Conservation (phyloP, 2,113 vertebrate genomes). For the Gymnogyps californianus region DNA sequence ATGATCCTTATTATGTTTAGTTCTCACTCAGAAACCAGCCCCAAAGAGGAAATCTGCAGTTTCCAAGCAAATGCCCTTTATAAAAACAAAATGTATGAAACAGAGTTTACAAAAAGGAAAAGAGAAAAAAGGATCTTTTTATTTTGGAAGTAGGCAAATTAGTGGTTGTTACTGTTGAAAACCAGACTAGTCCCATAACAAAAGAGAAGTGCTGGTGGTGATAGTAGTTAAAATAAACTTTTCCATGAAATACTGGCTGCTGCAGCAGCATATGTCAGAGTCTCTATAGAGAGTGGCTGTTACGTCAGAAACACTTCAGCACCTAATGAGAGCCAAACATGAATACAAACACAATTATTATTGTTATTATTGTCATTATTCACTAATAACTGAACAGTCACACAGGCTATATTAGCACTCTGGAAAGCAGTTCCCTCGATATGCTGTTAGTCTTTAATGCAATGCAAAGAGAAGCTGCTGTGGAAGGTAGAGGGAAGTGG, state of each 20-base stretch:
- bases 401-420: not conserved
- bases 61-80: not conserved
- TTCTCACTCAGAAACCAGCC: not conserved
- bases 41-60: not conserved
- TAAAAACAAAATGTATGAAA: not conserved
- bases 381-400: not conserved
- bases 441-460: not conserved
- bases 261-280: not conserved
- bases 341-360: not conserved
- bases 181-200: not conserved
- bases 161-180: not conserved
- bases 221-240: not conserved
- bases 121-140: not conserved
- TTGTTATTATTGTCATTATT: slow-evolving; percentile 2
- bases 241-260: not conserved
- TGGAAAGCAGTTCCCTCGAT: not conserved
- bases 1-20: not conserved
- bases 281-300: not conserved
- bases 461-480: not conserved
- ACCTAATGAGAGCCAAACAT: not conserved
- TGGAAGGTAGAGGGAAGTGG: slow-evolving; percentile 30
- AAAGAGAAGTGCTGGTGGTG: not conserved
- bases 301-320: not conserved
- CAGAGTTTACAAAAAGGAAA: not conserved
- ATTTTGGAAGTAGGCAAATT: not conserved